Conservation (phyloP, 2,113 vertebrate species). For the Diadophis punctatus region DNA sequence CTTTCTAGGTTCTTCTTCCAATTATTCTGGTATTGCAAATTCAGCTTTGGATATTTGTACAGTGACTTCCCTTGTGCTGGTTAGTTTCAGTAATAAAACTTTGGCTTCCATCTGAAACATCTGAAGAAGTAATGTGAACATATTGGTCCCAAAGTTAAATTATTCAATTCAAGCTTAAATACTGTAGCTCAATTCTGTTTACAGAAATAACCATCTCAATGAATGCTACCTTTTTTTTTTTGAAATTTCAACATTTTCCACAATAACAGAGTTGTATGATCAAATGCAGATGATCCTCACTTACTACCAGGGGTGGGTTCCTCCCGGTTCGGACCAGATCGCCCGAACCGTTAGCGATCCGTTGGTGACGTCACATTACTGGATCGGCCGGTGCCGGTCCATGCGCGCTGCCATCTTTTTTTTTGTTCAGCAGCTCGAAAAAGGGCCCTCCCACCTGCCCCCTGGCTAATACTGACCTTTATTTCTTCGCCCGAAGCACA, state of each 20-base stretch:
- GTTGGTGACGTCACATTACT: too few relatives aligned
- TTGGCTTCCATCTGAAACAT: neutral
- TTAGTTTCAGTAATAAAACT: neutral
- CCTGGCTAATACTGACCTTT: too few relatives aligned
- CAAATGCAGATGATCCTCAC: neutral
- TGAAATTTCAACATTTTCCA: neutral
- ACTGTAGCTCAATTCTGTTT: neutral
- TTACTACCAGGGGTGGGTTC: too few relatives aligned
- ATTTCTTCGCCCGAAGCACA: too few relatives aligned
- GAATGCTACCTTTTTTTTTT: neutral
- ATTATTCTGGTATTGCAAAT: neutral
- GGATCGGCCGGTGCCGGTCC: too few relatives aligned
- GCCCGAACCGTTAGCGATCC: too few relatives aligned
- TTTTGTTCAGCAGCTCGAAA: too few relatives aligned
- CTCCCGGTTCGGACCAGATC: too few relatives aligned
- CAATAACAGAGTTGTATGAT: neutral
- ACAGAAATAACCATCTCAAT: neutral
- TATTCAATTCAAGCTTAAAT: neutral
- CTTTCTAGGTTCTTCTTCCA: neutral
- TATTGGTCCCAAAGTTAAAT: neutral
- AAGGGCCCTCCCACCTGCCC: too few relatives aligned
- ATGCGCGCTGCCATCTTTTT: too few relatives aligned
- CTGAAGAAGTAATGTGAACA: neutral
- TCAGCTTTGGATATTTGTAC: neutral
- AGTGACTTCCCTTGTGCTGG: neutral